phyloP scores from a whole-genome alignment of 1,140 invertebrate species.

The Rhopalosiphum maidis region DNA sequence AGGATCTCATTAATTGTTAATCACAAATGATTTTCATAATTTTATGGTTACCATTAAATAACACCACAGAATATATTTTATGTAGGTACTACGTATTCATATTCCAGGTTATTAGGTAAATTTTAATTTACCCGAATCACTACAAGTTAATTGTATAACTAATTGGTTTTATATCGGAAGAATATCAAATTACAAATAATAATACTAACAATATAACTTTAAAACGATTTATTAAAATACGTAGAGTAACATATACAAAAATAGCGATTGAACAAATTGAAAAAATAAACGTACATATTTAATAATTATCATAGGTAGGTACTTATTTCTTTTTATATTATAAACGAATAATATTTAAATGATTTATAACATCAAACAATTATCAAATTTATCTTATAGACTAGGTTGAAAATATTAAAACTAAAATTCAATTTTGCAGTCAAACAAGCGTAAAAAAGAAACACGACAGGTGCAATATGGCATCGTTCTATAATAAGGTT shows the following conservation, averaged over 20 bases:
- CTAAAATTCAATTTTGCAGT: background rate
- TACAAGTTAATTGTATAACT: background rate
- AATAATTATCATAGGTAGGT: no score
- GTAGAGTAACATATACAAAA: background rate
- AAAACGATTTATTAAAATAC: background rate
- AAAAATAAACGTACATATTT: background rate
- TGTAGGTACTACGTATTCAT: no score
- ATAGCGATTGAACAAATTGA: background rate
- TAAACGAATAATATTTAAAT: background rate
- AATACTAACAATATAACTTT: background rate
- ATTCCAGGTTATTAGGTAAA: background rate
- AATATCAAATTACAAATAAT: background rate
- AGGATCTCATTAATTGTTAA: background rate
- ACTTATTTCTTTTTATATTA: background rate
- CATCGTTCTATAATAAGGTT: background rate
- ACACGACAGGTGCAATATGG: background rate
- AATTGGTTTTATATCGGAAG: background rate
- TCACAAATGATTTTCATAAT: background rate
- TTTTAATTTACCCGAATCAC: background rate
- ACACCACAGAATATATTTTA: background rate
- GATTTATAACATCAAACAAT: background rate
- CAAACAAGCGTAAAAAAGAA: background rate
- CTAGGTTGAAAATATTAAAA: background rate
- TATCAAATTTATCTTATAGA: background rate
- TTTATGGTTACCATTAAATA: background rate